These are phyloP conservation scores for Malurus alboscapulatus DNA, from an alignment of 2,113 vertebrate species.

Conservation along the genomic window DNA sequence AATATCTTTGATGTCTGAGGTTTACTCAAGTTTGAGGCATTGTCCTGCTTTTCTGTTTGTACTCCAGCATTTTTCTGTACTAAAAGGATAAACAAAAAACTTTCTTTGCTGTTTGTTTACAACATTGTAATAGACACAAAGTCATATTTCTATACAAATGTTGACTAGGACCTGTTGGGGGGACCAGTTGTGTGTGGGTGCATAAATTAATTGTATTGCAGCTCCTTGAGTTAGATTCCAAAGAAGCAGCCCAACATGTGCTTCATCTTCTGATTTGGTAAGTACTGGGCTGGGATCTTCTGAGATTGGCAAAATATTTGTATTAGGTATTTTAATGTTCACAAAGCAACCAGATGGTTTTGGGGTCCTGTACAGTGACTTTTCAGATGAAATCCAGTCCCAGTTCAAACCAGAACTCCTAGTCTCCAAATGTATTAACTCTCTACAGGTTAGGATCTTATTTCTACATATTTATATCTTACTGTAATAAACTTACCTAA, in stretches of 20 bases:
- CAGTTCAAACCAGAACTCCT: not conserved
- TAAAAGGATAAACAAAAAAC: not conserved
- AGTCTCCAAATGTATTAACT: not conserved
- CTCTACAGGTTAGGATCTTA: not conserved
- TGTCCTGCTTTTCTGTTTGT: not conserved
- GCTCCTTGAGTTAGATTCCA: not conserved
- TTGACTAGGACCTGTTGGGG: not conserved
- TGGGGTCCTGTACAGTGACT: not conserved
- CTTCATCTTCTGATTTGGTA: not conserved
- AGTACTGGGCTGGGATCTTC: not conserved
- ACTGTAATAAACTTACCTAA: constrained; percentile 77
- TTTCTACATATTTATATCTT: not conserved
- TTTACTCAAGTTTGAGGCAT: not conserved
- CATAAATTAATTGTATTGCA: not conserved
- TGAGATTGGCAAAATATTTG: not conserved
- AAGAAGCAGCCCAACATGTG: not conserved
- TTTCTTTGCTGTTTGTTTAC: not conserved
- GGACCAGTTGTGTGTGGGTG: not conserved
- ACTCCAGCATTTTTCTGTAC: not conserved
- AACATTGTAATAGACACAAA: not conserved
- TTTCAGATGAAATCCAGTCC: not conserved
- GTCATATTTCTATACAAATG: not conserved
- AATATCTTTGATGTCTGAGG: not conserved
- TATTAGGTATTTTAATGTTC: not conserved
- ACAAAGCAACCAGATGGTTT: not conserved